A percentile compares a stretch with the other conserved stretches of the same genome.
phyloP scores from a whole-genome alignment of 2,113 vertebrate genomes.

The Xenotilapia caudafasciata region DNA sequence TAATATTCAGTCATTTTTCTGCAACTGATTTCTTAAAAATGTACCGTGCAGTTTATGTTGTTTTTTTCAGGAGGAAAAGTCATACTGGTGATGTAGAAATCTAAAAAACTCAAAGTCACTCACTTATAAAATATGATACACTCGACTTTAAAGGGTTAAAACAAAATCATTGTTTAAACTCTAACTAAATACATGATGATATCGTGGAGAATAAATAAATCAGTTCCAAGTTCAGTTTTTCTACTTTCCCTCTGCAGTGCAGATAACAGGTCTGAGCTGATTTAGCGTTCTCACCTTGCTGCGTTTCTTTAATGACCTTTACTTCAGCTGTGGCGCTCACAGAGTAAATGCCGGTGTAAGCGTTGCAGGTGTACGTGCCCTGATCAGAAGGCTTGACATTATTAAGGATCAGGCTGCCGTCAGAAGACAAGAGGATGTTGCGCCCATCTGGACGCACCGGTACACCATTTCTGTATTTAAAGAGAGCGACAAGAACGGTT shows the following conservation, averaged over 20 bases:
- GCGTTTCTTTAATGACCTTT: constrained; percentile 67
- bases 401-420: constrained; percentile 82
- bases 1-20: background rate
- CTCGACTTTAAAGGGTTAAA: background rate
- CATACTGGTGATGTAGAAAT: background rate
- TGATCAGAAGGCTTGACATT: constrained; percentile 75
- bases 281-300: constrained; percentile 34
- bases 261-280: background rate
- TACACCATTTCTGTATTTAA: constrained; percentile 79
- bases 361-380: constrained; percentile 90
- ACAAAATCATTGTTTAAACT: background rate
- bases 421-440: constrained; percentile 72
- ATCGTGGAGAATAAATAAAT: fast-evolving
- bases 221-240: background rate
- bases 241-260: background rate
- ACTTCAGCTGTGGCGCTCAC: constrained; percentile 89
- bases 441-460: constrained; percentile 77
- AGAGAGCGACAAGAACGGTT: fast-evolving
- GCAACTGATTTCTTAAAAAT: background rate
- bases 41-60: background rate
- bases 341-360: constrained; percentile 83
- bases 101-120: background rate
- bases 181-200: background rate
- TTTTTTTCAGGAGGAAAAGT: background rate
- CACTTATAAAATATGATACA: background rate